Evolutionary conservation across 2,888 invertebrate genomes (phyloP), one percentile per base, ranked within the genome.

Genomic region (Agrotis exclamationis): DNA sequence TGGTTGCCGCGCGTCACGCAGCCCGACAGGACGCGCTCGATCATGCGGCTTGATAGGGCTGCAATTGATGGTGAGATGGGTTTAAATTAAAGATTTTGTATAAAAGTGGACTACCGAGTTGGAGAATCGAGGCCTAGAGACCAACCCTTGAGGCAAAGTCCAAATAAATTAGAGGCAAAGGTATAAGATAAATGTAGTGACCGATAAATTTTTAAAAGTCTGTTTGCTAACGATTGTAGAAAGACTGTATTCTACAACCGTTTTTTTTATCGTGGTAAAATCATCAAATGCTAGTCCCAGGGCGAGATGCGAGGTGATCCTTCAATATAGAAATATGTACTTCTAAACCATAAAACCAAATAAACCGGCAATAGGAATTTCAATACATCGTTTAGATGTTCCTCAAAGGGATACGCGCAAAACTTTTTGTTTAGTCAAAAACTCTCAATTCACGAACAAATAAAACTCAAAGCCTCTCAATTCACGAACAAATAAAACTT

Each of bases 1-100:
- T 96, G 96, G 89, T 97, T 97, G 76, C 98, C 98, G 86, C 99
- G 97, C 1, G 99, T 99, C 71, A 99, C 99, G 85, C 99, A 99
- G 18, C 99, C 99, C 39, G 99, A 99, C 93, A 99, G 99, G 92
- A 99, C 99, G 75, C 99, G 97, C 90, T 99, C 99, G 82, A 99
- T 99, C 96, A 99, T 99, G 63, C 99, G 97, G 56, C 98, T 98
- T n/a, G 99, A 99, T 70, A 99, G 96, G 9, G 99, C 99, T 99
- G 96, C 22, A 97, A 96, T 24, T 14, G 18, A 53, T 0, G 18
- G 51, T 9, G 39, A 22, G 5, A 14, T 50, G 1, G 1, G 2
- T 44, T 44, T 33, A 5, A 9, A 48, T 44, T 33, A 5, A 9
- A 48, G 5, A 16, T 2, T 1, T 47, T 11, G 39, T 39, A 39